Evolutionary conservation across 1,140 invertebrate species (phyloP).

Genomic region (Brachionus paranguensis): DNA sequence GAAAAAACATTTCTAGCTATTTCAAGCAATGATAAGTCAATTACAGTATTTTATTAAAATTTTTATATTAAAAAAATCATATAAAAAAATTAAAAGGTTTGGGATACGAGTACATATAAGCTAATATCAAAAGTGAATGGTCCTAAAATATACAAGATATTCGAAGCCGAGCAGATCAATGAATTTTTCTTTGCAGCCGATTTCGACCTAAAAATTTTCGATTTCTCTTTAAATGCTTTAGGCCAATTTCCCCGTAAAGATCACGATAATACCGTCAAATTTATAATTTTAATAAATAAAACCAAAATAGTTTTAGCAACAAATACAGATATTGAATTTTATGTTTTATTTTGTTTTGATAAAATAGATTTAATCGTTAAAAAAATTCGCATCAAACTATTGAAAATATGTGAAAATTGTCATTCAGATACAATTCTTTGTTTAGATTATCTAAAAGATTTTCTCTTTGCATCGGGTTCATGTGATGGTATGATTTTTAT

Average conservation of each 20-base stretch:
- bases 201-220: not conserved
- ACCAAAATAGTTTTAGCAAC: conserved; percentile 2
- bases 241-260: not conserved
- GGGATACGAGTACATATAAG: not conserved
- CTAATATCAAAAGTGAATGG: not conserved
- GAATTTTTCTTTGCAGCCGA: not conserved
- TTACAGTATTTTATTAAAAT: not conserved
- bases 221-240: not conserved
- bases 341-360: not conserved
- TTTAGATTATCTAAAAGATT: not conserved
- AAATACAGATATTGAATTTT: conserved; percentile 24
- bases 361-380: not conserved
- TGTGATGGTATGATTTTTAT: not conserved
- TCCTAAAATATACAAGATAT: not conserved
- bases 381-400: not conserved
- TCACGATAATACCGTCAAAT: not conserved
- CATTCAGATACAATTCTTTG: not conserved
- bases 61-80: not conserved
- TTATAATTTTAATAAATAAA: not conserved
- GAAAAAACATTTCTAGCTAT: not conserved
- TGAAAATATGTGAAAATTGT: not conserved
- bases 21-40: not conserved
- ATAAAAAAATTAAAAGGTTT: not conserved
- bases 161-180: not conserved
- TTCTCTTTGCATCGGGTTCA: not conserved